Percentiles rank a stretch among this genome's conserved stretches.
Conservation (phyloP, 2,888 invertebrate genomes). For the Euzophera pinguis region DNA sequence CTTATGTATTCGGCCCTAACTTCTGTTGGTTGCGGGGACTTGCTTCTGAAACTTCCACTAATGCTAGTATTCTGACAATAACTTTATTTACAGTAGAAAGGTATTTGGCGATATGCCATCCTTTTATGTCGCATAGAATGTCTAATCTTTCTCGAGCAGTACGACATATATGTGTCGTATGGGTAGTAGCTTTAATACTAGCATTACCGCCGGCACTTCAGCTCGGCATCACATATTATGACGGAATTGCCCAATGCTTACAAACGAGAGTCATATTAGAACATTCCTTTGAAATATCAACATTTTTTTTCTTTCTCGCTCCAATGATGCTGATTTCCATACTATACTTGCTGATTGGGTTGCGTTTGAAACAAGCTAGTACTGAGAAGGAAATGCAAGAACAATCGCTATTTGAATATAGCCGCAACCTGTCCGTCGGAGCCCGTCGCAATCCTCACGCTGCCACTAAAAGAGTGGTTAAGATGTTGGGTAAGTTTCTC, state of each 20-base stretch:
- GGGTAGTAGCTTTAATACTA: conserved; percentile 87
- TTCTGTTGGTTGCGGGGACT: conserved; percentile 89
- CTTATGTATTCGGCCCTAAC: conserved; percentile 87
- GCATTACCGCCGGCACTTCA: conserved; percentile 85
- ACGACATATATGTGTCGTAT: conserved; percentile 88
- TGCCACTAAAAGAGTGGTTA: conserved; percentile 84
- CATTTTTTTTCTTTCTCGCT: conserved; percentile 85
- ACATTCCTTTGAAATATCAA: conserved; percentile 85
- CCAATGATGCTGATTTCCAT: conserved; percentile 88
- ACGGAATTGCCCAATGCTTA: conserved; percentile 66
- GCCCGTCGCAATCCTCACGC: conserved; percentile 67
- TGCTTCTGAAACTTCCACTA: conserved; percentile 89
- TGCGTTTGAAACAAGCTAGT: conserved; percentile 77
- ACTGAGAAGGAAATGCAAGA: conserved; percentile 44
- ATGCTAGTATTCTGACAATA: conserved; percentile 88
- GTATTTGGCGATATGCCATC: conserved; percentile 82
- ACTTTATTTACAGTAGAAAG: conserved; percentile 91
- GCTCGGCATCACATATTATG: conserved; percentile 60
- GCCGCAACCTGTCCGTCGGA: conserved; percentile 38
- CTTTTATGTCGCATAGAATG: conserved; percentile 87
- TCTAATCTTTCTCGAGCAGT: conserved; percentile 92
- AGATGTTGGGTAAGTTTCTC: conserved; percentile 85
- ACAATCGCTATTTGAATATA: conserved; percentile 38
- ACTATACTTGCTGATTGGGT: conserved; percentile 84
- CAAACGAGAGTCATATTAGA: conserved; percentile 74